These are phyloP conservation scores for Euphydryas editha DNA, from an alignment of 2,888 invertebrate species.

Conservation along the genomic window DNA sequence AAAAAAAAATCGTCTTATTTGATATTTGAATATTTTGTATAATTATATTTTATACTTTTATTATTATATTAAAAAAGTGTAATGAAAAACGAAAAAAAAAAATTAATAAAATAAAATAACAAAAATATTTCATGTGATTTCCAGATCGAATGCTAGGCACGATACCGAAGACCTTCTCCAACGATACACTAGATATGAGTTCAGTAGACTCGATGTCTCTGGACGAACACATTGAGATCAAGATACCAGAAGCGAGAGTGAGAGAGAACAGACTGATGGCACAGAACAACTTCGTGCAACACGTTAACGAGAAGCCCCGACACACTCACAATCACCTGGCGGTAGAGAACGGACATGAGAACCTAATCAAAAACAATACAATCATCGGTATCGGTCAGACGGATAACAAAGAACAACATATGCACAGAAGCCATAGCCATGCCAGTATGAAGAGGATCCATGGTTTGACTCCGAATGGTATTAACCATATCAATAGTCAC, in stretches of 20 bases:
- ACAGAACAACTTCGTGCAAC: slow-evolving; percentile 75
- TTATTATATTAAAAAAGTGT: background rate
- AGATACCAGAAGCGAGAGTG: slow-evolving; percentile 80
- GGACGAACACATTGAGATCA: slow-evolving; percentile 85
- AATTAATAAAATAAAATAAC: no score
- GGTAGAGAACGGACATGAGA: slow-evolving; percentile 64
- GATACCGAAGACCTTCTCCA: slow-evolving; percentile 81
- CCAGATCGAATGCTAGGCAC: slow-evolving; percentile 79
- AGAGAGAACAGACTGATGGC: slow-evolving; percentile 78
- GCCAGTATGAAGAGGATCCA: slow-evolving; percentile 74
- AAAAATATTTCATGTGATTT: slow-evolving; percentile 40
- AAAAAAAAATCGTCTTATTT: no score
- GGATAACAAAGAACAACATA: slow-evolving; percentile 50
- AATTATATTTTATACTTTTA: no score
- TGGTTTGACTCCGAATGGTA: slow-evolving; percentile 68
- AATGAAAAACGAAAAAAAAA: background rate
- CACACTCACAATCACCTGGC: slow-evolving; percentile 71
- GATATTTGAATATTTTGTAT: background rate
- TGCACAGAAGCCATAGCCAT: slow-evolving; percentile 76
- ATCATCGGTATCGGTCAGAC: slow-evolving; percentile 41
- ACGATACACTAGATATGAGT: slow-evolving; percentile 84
- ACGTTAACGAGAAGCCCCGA: slow-evolving; percentile 73
- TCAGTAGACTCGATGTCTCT: slow-evolving; percentile 86
- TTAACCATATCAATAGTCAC: slow-evolving; percentile 65
- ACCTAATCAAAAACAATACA: slow-evolving; percentile 48